A percentile compares a stretch with the other conserved stretches of the same genome.
phyloP scores from a whole-genome alignment of 2,797 vertebrate genomes.

The Stomatorhinus walkeri region DNA sequence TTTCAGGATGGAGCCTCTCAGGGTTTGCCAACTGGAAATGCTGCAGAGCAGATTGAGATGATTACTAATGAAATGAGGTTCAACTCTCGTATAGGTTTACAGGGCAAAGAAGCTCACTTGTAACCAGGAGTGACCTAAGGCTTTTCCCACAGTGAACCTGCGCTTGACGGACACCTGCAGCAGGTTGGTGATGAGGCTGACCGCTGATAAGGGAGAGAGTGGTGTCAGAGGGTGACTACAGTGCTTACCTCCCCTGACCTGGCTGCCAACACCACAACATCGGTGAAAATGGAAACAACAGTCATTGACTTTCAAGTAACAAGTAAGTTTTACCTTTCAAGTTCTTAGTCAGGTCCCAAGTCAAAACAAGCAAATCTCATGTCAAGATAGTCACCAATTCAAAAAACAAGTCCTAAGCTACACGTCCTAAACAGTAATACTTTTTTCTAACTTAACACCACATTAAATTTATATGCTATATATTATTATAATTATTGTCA shows the following conservation, averaged over 20 bases:
- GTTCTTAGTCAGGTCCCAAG: neutral
- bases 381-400: neutral
- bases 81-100: neutral
- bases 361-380: neutral
- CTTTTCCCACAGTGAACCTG: conserved; percentile 61
- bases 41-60: neutral
- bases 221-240: neutral
- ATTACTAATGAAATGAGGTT: neutral
- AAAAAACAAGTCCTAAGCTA: neutral
- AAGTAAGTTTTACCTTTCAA: neutral
- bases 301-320: neutral
- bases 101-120: conserved; percentile 43
- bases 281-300: neutral
- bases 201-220: conserved; percentile 39
- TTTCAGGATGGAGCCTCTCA: neutral
- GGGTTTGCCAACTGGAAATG: neutral
- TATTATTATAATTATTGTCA: neutral
- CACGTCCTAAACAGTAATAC: neutral
- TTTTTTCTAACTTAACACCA: neutral
- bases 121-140: conserved; percentile 62
- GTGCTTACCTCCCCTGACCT: neutral
- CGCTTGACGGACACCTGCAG: conserved; percentile 61
- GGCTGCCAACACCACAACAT: neutral
- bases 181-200: conserved; percentile 65
- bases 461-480: neutral